These are phyloP conservation scores for Coelopa frigida DNA, from an alignment of 1,140 invertebrate genomes.

Conservation along the genomic window DNA sequence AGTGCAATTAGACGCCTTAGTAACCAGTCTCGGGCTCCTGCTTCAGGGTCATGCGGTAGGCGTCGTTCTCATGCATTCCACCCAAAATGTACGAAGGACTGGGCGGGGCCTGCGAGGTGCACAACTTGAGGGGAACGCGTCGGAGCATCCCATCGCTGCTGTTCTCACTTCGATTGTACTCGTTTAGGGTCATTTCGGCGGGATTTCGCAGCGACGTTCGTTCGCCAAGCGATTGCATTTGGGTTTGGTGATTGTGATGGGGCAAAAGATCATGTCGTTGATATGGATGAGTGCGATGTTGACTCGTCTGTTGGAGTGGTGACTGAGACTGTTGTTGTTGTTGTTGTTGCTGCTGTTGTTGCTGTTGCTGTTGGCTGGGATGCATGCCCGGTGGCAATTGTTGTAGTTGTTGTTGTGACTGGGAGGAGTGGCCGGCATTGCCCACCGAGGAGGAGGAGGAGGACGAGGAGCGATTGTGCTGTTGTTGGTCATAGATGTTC, in stretches of 20 bases:
- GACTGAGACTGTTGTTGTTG: no score
- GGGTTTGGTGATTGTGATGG: conserved; percentile 12
- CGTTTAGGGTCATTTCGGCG: conserved; percentile 39
- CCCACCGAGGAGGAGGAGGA: no score
- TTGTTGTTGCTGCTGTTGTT: no score
- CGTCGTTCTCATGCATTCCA: conserved; percentile 21
- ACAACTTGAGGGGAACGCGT: conserved; percentile 32
- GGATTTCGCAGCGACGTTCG: conserved; percentile 30
- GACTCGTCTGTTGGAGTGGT: no score
- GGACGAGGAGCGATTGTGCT: no score
- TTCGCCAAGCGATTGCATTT: conserved; percentile 10
- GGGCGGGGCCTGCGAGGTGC: conserved; percentile 20
- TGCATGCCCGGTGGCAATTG: conserved; percentile 2
- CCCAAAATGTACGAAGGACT: conserved; percentile 1
- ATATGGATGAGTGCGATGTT: conserved; percentile 38
- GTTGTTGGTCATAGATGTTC: neutral
- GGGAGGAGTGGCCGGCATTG: no score
- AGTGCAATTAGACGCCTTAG: no score
- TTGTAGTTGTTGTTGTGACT: conserved; percentile 2
- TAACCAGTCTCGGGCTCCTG: conserved; percentile 43
- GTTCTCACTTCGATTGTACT: conserved; percentile 35
- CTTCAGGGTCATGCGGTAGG: conserved; percentile 40
- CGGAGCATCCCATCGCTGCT: conserved; percentile 34
- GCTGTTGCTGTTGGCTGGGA: neutral
- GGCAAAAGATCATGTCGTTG: conserved; percentile 25